A percentile compares a stretch with the other conserved stretches of the same genome.
These are phyloP conservation scores for Corythornis vintsioides DNA, from an alignment of 2,113 vertebrate species.

Conservation along the genomic window DNA sequence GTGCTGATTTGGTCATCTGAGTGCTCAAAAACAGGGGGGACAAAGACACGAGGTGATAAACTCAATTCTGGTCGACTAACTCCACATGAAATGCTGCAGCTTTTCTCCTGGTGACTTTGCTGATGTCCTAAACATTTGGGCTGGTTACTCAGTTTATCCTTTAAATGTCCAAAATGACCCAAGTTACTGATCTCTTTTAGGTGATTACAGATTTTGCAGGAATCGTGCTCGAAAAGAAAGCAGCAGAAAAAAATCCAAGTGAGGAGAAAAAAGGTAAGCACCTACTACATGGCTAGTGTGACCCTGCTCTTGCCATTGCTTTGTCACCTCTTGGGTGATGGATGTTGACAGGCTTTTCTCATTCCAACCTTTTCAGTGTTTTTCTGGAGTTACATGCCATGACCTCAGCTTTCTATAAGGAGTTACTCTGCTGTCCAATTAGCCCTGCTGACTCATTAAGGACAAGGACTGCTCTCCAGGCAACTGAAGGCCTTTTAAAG, in stretches of 20 bases:
- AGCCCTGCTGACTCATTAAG: not conserved
- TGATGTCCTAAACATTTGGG: not conserved
- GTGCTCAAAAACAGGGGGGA: not conserved
- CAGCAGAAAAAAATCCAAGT: slow-evolving; percentile 19
- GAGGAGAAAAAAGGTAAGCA: slow-evolving; percentile 71
- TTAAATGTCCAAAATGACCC: not conserved
- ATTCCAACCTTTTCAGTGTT: not conserved
- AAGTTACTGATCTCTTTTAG: slow-evolving; percentile 35
- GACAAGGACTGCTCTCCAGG: not conserved
- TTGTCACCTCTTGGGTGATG: not conserved
- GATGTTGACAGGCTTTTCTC: not conserved
- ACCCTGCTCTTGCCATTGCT: not conserved
- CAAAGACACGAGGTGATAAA: not conserved
- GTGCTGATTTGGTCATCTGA: not conserved
- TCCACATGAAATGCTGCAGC: not conserved
- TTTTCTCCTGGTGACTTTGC: not conserved
- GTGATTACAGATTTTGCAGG: slow-evolving; percentile 83
- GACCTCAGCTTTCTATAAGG: not conserved
- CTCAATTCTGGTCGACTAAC: not conserved
- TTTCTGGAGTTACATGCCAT: not conserved
- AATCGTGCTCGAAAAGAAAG: slow-evolving; percentile 77
- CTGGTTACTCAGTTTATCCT: not conserved
- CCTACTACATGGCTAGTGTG: not conserved
- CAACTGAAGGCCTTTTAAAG: slow-evolving; percentile 8
- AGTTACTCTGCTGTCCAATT: not conserved